A percentile compares a stretch with the other conserved stretches of the same genome.
Conservation (phyloP, 2,113 vertebrate species). For the Melanerpes aurifrons region DNA sequence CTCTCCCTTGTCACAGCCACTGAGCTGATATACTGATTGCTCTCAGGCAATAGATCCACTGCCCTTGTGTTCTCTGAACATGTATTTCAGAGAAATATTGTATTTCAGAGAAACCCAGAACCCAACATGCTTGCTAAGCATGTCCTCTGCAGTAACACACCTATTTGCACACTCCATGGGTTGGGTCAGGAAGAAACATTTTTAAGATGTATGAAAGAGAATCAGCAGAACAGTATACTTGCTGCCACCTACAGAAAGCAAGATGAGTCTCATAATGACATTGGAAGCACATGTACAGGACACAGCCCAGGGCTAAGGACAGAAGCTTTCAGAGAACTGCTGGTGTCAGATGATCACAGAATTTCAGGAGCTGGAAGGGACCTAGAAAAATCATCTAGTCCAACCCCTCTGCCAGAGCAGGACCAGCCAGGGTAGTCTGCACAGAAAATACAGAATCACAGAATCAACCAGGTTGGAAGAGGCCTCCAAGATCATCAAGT, state of each 20-base stretch:
- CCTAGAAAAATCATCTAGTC: no score
- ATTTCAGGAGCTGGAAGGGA: no score
- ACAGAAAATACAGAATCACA: no score
- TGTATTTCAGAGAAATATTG: neutral
- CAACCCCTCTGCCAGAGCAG: no score
- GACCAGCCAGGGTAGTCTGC: no score
- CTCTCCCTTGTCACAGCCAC: neutral
- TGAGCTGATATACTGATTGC: neutral
- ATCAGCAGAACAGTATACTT: neutral
- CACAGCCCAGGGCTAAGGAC: neutral
- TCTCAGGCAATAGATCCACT: neutral
- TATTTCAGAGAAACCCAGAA: neutral
- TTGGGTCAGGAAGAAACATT: neutral
- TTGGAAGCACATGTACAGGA: neutral
- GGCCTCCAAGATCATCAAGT: no score
- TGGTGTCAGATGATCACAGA: neutral
- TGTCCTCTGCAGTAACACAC: neutral
- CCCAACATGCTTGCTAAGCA: neutral
- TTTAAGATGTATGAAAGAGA: neutral
- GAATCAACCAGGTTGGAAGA: no score
- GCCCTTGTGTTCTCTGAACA: neutral
- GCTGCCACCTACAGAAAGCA: constrained; percentile 42
- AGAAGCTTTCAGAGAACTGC: neutral
- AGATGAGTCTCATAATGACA: neutral
- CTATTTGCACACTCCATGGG: neutral